Percentiles rank a stretch among this genome's conserved stretches.
Conservation (phyloP, 1,140 invertebrate genomes). For the Wasmannia auropunctata region DNA sequence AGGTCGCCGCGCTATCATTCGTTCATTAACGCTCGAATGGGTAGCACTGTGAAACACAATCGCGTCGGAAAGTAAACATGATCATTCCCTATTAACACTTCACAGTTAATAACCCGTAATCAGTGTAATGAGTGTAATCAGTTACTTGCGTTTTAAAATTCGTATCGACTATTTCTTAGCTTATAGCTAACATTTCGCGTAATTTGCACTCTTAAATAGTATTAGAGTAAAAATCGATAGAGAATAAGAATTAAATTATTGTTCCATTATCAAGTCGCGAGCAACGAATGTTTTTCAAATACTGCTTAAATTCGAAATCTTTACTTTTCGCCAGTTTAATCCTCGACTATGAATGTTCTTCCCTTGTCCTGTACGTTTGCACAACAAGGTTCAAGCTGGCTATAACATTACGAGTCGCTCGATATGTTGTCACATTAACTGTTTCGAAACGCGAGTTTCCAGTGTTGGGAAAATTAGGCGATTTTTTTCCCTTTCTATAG, state of each 20-base stretch:
- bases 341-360: neutral
- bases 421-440: neutral
- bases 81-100: neutral
- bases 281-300: neutral
- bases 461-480: neutral
- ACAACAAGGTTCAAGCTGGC: neutral
- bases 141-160: neutral
- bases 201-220: neutral
- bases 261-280: neutral
- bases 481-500: neutral
- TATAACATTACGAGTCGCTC: neutral
- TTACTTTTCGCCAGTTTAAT: neutral
- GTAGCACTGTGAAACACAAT: neutral
- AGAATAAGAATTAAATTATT: neutral
- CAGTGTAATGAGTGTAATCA: too few species aligned
- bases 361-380: neutral
- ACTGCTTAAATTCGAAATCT: neutral
- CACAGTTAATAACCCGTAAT: neutral
- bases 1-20: neutral
- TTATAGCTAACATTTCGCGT: neutral
- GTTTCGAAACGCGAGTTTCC: neutral
- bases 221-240: neutral
- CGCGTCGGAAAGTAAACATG: neutral
- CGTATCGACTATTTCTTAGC: neutral
- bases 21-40: neutral